A percentile compares a stretch with the other conserved stretches of the same genome.
phyloP scores from a whole-genome alignment of 2,113 vertebrate species.

The Apistogramma diplotaenia region DNA sequence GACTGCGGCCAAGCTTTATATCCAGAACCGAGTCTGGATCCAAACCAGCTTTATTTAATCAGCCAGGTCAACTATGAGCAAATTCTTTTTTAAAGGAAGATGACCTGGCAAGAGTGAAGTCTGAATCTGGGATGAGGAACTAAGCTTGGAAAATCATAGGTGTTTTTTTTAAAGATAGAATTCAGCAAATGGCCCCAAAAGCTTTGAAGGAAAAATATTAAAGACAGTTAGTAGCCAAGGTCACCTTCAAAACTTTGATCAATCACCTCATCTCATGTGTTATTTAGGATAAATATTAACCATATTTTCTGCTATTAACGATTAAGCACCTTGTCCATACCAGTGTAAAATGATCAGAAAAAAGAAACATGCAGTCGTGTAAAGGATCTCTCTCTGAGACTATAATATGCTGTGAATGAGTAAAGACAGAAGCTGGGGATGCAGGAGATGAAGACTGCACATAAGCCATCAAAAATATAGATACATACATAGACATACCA shows the following conservation, averaged over 20 bases:
- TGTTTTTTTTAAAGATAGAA: neutral
- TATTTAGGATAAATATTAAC: constrained; percentile 1
- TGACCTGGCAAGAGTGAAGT: constrained; percentile 13
- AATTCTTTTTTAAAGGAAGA: constrained; percentile 10
- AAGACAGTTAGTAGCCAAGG: neutral
- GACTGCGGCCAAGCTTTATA: constrained; percentile 42
- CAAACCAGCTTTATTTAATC: constrained; percentile 31
- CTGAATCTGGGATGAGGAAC: neutral
- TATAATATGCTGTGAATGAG: constrained; percentile 10
- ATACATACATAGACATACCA: neutral
- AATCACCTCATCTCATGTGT: neutral
- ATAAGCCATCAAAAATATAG: constrained; percentile 7
- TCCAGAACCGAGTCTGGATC: constrained; percentile 51
- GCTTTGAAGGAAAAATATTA: neutral
- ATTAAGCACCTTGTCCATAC: constrained; percentile 7
- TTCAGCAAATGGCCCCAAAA: neutral
- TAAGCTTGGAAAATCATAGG: neutral
- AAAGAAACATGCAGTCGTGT: neutral
- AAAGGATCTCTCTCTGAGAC: neutral
- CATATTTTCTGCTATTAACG: neutral
- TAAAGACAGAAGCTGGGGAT: constrained; percentile 7
- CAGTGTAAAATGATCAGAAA: constrained; percentile 13
- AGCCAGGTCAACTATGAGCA: constrained; percentile 26
- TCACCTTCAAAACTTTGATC: neutral
- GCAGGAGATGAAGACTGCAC: constrained; percentile 19